Evolutionary conservation across 2,113 vertebrate species (phyloP), one percentile per base, ranked within the genome.

Genomic region (Pungitius pungitius): DNA sequence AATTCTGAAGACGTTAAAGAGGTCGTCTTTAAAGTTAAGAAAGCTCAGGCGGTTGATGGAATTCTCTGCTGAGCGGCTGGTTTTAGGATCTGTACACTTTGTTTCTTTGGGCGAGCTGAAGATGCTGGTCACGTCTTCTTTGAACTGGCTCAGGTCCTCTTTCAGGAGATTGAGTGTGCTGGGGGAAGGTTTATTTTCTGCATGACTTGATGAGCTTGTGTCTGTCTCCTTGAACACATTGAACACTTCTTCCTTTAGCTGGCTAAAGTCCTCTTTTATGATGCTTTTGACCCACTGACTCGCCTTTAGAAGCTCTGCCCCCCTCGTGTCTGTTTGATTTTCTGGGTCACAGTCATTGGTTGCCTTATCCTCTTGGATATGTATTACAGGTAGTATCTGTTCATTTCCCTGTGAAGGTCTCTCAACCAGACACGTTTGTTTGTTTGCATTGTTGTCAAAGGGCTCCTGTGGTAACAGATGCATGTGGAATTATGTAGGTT

Each of bases 201-300:
- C 17, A 24, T 40, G 60, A 14, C 1, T 18, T 1, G 14, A 8
- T 49, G 24, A 43, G 2, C 26, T 77, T 0, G 26, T 8, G 11
- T 88, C 70, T 49, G 70, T 80, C 26, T 85, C 73, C 72, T 60
- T 86, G 12, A 90, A 84, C 5, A 75, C 68, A 10, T 69, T 86
- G 2, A 71, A 15, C 12, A 89, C 18, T 2, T 70, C 80, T 1
- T 79, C 82, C 24, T 70, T 88, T 0, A 88, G 54, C 58, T 85
- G 80, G 22, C 14, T 82, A 2, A 88, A 67, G 39, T 90, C 88
- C 3, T 84, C 81, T 71, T 26, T 82, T 40, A 55, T 6, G 0
- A 37, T 43, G 8, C 52, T 77, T 8, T 22, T 78, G 1, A 75
- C 45, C 1, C 3, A 43, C 61, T 60, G 60, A 42, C 5, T 39